Evolutionary conservation across 2,113 vertebrate genomes (phyloP).

Genomic region (Rousettus leschenaultii): DNA sequence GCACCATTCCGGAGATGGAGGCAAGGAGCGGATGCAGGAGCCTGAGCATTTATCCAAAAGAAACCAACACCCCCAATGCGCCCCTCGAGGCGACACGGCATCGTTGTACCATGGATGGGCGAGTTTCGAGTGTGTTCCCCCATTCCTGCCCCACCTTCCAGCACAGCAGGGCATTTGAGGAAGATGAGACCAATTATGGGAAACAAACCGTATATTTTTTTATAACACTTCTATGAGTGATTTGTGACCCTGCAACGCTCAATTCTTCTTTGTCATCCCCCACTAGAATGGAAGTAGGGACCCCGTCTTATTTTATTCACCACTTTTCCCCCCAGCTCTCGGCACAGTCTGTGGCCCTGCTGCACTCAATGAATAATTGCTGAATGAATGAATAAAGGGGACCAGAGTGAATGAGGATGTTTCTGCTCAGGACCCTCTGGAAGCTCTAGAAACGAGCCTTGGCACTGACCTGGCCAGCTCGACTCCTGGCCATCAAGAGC

Average conservation of each 20-base stretch:
- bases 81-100: neutral
- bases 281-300: neutral
- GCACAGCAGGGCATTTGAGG: neutral
- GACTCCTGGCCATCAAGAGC: neutral
- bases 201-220: neutral
- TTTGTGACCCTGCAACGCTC: neutral
- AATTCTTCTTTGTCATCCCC: neutral
- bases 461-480: neutral
- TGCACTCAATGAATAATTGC: neutral
- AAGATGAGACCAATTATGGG: neutral
- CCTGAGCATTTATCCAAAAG: too few species aligned
- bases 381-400: neutral
- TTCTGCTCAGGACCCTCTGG: neutral
- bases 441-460: neutral
- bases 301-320: neutral
- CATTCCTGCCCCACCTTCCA: neutral
- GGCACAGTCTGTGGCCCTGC: neutral
- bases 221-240: neutral
- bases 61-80: neutral
- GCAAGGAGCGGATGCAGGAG: neutral
- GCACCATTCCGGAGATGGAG: neutral
- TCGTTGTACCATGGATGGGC: fast-evolving
- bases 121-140: neutral
- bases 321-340: neutral
- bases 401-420: neutral